Percentiles rank a stretch among this genome's conserved stretches.
Conservation (phyloP, 2,888 invertebrate genomes). For the Cephus sareptanus region DNA sequence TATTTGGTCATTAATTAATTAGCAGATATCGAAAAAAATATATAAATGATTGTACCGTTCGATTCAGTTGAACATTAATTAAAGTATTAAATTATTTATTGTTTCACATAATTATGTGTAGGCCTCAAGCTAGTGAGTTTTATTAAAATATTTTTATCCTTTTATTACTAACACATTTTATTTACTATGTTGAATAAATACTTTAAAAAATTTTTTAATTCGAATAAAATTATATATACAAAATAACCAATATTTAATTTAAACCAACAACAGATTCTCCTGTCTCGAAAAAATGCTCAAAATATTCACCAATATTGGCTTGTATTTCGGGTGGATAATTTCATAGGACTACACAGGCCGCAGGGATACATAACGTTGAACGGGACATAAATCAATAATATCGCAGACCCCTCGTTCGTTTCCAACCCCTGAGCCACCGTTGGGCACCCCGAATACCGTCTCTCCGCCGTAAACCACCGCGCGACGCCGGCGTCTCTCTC, state of each 20-base stretch:
- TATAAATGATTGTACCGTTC: background rate
- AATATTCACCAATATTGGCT: background rate
- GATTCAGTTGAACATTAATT: background rate
- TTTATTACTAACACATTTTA: background rate
- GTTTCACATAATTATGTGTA: background rate
- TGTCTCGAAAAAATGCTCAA: background rate
- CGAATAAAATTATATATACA: background rate
- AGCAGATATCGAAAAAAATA: background rate
- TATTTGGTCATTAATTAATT: background rate
- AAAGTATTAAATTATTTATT: background rate
- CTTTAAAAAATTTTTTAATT: background rate
- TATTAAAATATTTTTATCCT: background rate
- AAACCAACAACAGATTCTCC: background rate
- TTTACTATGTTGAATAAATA: background rate
- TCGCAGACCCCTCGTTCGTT: conserved; percentile 63
- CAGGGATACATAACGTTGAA: conserved; percentile 55
- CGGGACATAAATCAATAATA: conserved; percentile 74
- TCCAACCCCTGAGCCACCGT: conserved; percentile 52
- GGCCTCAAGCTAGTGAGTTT: background rate
- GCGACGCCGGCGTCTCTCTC: conserved; percentile 55
- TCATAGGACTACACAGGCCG: conserved; percentile 37
- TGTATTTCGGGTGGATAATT: conserved; percentile 48
- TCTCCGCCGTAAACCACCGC: conserved; percentile 44
- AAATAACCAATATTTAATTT: background rate
- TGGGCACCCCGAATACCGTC: conserved; percentile 36